phyloP scores from a whole-genome alignment of 2,113 vertebrate genomes.

The Microcebus tavaratra region DNA sequence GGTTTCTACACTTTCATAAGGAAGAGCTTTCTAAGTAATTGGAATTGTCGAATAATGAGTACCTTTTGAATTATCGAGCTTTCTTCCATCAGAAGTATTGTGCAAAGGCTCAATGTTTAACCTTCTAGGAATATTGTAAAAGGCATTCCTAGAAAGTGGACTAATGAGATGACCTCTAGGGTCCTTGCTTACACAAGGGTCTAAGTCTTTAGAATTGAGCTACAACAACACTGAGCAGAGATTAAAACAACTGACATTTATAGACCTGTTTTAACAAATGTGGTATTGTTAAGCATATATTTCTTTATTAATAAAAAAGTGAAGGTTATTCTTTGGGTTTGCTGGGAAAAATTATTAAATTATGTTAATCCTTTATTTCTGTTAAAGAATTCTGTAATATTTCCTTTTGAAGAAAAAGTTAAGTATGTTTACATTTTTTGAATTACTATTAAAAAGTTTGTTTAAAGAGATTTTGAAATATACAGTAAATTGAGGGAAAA shows the following conservation, averaged over 20 bases:
- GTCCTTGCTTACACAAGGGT: neutral
- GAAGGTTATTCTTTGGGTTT: neutral
- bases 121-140: neutral
- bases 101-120: neutral
- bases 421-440: neutral
- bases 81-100: neutral
- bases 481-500: neutral
- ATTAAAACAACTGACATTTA: neutral
- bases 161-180: neutral
- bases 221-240: neutral
- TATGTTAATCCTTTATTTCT: neutral
- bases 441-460: neutral
- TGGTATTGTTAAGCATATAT: neutral
- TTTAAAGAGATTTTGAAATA: conserved; percentile 15
- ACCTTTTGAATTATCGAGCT: neutral
- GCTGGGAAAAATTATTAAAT: neutral
- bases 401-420: neutral
- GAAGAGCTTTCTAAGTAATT: conserved; percentile 8
- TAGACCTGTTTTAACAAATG: neutral
- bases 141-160: neutral
- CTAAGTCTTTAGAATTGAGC: neutral
- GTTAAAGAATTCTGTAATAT: neutral
- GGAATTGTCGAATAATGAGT: neutral
- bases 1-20: neutral
- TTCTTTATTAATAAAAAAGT: neutral